Conservation (phyloP, 92 coral and sea anemone genomes). For the Porites cylindrica region DNA sequence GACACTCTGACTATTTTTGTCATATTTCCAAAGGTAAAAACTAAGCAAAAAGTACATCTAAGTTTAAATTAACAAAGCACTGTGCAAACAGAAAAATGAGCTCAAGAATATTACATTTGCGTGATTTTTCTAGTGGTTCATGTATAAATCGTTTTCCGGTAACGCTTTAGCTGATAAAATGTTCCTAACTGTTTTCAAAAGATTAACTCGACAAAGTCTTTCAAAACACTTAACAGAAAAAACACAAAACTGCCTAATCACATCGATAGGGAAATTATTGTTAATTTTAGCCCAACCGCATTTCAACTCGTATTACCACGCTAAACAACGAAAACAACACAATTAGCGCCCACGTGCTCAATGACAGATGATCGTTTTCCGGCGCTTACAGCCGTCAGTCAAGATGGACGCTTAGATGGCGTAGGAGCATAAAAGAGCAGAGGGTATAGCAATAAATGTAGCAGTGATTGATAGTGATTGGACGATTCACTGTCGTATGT, state of each 20-base stretch:
- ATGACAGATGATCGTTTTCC: conserved; percentile 51
- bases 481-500: background rate
- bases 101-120: background rate
- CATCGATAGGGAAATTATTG: conserved; percentile 11
- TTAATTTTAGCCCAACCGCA: conserved; percentile 27
- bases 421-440: background rate
- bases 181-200: background rate
- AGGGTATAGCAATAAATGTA: conserved; percentile 18
- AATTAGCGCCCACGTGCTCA: conserved; percentile 38
- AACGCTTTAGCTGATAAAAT: background rate
- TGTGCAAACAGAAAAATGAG: background rate
- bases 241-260: conserved; percentile 25
- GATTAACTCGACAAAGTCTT: conserved; percentile 11
- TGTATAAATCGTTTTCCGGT: background rate
- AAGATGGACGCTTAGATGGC: conserved; percentile 45
- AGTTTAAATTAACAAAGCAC: background rate
- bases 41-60: background rate
- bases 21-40: background rate
- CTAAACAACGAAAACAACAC: conserved; percentile 28
- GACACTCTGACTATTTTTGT: background rate
- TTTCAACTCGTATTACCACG: conserved; percentile 24
- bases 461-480: conserved; percentile 9
- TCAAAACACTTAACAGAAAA: conserved; percentile 10
- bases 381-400: conserved; percentile 46
- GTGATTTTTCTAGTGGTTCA: background rate